These are phyloP conservation scores for Alosa sapidissima DNA, from an alignment of 2,797 vertebrate species.

Conservation along the genomic window DNA sequence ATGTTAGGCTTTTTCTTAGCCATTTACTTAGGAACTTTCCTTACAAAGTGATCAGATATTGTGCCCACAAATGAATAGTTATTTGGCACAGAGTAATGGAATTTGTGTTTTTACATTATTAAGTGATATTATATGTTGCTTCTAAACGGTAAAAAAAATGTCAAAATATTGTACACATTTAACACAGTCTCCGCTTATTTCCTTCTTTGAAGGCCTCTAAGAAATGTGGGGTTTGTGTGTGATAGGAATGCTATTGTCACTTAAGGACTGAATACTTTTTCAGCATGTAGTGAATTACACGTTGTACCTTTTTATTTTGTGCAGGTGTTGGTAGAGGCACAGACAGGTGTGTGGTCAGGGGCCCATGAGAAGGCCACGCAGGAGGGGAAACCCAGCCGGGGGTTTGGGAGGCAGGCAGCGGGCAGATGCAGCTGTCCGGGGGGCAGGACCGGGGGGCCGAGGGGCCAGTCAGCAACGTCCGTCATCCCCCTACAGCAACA, in stretches of 20 bases:
- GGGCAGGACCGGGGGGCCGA: slow-evolving; percentile 60
- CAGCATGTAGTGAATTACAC: not conserved
- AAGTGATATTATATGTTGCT: not conserved
- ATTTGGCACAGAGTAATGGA: not conserved
- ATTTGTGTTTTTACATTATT: not conserved
- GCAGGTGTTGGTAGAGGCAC: slow-evolving; percentile 52
- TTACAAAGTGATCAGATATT: too few relatives aligned
- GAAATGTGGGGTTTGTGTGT: not conserved
- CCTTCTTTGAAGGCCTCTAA: not conserved
- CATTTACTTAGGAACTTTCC: too few relatives aligned
- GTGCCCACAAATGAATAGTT: not conserved
- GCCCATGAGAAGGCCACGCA: slow-evolving; percentile 93
- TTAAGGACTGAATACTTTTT: not conserved
- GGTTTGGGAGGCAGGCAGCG: slow-evolving; percentile 63
- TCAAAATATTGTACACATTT: not conserved
- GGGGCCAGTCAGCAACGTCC: slow-evolving; percentile 75
- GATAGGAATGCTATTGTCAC: not conserved
- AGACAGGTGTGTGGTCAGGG: slow-evolving; percentile 62
- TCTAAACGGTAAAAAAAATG: not conserved
- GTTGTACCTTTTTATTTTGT: slow-evolving; percentile 38
- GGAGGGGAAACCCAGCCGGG: slow-evolving; percentile 78
- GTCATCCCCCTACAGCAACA: slow-evolving; percentile 80
- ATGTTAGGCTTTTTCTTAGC: too few relatives aligned
- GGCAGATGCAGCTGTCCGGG: slow-evolving; percentile 73
- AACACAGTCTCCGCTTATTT: not conserved